Evolutionary conservation across 2,113 vertebrate genomes (phyloP).

Genomic region (Taurulus bubalis): DNA sequence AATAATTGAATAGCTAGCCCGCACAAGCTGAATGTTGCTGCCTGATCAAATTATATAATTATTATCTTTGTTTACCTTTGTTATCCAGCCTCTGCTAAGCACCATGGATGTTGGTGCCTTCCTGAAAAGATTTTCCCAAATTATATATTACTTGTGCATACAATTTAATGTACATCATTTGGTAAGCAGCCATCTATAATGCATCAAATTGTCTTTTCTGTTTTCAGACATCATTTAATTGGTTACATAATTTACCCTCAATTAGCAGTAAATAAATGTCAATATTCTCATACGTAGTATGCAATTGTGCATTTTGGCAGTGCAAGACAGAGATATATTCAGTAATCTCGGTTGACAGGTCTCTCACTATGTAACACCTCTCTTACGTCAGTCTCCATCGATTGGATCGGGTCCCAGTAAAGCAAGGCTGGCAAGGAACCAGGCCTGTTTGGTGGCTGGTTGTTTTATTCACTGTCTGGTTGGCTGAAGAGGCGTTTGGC

Average conservation of each 20-base stretch:
- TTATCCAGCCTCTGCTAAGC: background rate
- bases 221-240: conserved; percentile 26
- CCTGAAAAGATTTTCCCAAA: background rate
- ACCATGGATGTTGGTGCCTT: background rate
- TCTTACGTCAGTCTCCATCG: conserved; percentile 44
- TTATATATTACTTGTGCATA: background rate
- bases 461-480: conserved; percentile 43
- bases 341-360: conserved; percentile 41
- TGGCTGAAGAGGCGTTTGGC: conserved; percentile 38
- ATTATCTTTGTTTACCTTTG: background rate
- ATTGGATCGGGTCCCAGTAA: conserved; percentile 58
- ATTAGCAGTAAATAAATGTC: conserved; percentile 28
- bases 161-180: background rate
- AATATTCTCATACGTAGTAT: conserved; percentile 21
- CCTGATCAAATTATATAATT: conserved; percentile 10
- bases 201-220: background rate
- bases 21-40: conserved; percentile 32
- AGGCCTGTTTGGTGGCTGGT: conserved; percentile 34
- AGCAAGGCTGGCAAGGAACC: conserved; percentile 42
- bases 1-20: conserved; percentile 34
- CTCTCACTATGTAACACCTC: conserved; percentile 55
- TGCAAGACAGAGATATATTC: conserved; percentile 8
- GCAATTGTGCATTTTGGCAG: conserved; percentile 32
- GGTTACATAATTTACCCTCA: conserved; percentile 28
- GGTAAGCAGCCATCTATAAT: background rate